Base-by-base conservation (phyloP, 1,140 invertebrate species). In the Drosophila chauvacae region DNA sequence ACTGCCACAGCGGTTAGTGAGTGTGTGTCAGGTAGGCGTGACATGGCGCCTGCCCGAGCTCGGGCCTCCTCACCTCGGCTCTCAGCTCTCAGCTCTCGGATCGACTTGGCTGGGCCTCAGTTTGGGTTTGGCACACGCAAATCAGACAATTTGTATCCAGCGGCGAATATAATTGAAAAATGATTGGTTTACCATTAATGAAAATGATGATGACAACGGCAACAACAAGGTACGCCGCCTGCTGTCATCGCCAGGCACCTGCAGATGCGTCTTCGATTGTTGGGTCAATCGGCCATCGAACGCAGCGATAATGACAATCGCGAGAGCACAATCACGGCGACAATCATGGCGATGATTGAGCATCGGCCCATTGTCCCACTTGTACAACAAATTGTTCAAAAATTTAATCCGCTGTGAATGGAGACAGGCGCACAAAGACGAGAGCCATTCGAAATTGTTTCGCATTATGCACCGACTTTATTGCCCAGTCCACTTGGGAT, bases 101-200 rank as follows among this genome's bases (percentile, higher is more conserved):
- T 20, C 50, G 30, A 30, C 7, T 9, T 30, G 30, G 42, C 33
- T n/a, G 35, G 39, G 50, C 26, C 26, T 30, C 11, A 33, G 26
- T 50, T 48, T 66, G 55, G 55, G 56, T 39, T 58, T 61, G 56
- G 70, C 51, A 77, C 63, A 76, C 80, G 80, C 80, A 91, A 91
- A 91, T 87, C 88, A 91, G 88, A 91, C 87, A 91, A 91, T 91
- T 91, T 91, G 83, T 91, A 91, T 90, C 90, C 90, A 90, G 90
- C 90, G 77, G 90, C 71, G 90, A 86, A 79, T 81, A 83, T 91
- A 91, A 91, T 91, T 91, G 90, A 91, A 91, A 91, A 91, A 91
- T 91, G 91, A 91, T 91, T 83, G 84, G 90, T 84, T 91, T 91
- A 76, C 85, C 85, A 81, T 90, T 80, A 90, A 90, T 88, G 85